Percentiles rank a stretch among this genome's conserved stretches.
Conservation (phyloP, 2,888 invertebrate genomes). For the Sminthurides aquaticus region DNA sequence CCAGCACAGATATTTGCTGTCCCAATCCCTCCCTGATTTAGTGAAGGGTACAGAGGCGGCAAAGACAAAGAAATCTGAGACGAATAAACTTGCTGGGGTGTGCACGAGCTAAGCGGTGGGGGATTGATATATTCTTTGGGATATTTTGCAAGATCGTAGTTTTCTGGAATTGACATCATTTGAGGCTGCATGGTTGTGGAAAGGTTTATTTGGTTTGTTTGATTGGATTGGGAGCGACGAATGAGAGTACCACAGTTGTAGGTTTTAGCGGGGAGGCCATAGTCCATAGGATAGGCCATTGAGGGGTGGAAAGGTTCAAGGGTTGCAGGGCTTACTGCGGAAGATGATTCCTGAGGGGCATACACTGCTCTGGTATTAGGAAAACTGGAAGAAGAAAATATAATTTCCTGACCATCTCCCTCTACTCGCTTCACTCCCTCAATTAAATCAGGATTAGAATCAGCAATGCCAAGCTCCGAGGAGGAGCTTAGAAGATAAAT, state of each 20-base stretch:
- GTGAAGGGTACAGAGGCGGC: not conserved
- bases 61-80: constrained; percentile 7
- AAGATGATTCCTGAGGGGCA: constrained; percentile 16
- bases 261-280: constrained; percentile 22
- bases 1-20: not conserved
- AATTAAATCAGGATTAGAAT: constrained; percentile 43
- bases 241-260: constrained; percentile 30
- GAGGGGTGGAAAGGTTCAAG: constrained; percentile 23
- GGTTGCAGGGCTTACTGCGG: constrained; percentile 7
- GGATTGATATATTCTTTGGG: constrained; percentile 43
- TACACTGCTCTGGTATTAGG: constrained; percentile 17
- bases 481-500: constrained; percentile 42
- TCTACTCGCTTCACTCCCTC: constrained; percentile 42
- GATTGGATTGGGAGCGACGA: constrained; percentile 68
- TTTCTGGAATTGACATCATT: constrained; percentile 29
- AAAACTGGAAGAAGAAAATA: constrained; percentile 26
- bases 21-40: not conserved
- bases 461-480: constrained; percentile 40
- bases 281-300: constrained; percentile 31
- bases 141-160: constrained; percentile 42
- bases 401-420: constrained; percentile 38
- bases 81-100: not conserved
- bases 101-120: constrained; percentile 7
- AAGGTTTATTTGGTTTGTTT: constrained; percentile 47
- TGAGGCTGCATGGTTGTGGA: constrained; percentile 29